phyloP scores from a whole-genome alignment of 1,140 invertebrate genomes.

The Archegozetes longisetosus region DNA sequence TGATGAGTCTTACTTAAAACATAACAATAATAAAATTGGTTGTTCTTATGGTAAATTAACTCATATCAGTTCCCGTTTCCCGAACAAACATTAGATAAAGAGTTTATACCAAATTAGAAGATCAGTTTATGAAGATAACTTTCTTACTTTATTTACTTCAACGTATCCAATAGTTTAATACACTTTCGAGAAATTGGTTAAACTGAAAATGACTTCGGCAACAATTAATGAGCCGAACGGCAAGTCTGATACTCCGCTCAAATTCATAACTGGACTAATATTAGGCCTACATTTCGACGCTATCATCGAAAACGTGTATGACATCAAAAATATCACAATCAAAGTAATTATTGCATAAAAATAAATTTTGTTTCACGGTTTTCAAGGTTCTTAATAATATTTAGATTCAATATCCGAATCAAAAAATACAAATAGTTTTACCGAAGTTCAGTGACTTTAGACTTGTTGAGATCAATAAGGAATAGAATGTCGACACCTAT shows the following conservation, averaged over 20 bases:
- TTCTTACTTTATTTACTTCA: conserved; percentile 6
- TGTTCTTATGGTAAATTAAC: conserved; percentile 51
- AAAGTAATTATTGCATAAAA: conserved; percentile 36
- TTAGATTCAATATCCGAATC: conserved; percentile 66
- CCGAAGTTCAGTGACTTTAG: conserved; percentile 43
- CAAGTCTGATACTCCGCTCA: conserved; percentile 64
- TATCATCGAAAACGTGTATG: conserved; percentile 58
- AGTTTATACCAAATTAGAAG: conserved; percentile 92
- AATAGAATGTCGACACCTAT: conserved; percentile 30
- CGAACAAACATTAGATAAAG: conserved; percentile 96
- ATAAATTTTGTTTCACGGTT: too few species aligned
- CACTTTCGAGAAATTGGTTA: conserved; percentile 15
- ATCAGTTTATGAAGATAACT: too few species aligned
- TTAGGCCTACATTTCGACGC: conserved; percentile 68
- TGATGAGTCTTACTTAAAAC: conserved; percentile 18
- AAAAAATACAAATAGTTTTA: conserved; percentile 60
- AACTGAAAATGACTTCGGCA: conserved; percentile 41
- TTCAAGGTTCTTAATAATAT: too few species aligned
- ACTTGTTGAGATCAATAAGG: conserved; percentile 17
- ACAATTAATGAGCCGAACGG: conserved; percentile 65
- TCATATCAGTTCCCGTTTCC: conserved; percentile 66
- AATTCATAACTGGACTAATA: conserved; percentile 80
- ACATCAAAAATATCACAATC: conserved; percentile 52
- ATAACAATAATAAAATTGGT: neutral
- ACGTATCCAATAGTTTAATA: too few species aligned